Evolutionary conservation across 1,140 invertebrate species (phyloP).

Genomic region (Stratiolaelaps scimitus): DNA sequence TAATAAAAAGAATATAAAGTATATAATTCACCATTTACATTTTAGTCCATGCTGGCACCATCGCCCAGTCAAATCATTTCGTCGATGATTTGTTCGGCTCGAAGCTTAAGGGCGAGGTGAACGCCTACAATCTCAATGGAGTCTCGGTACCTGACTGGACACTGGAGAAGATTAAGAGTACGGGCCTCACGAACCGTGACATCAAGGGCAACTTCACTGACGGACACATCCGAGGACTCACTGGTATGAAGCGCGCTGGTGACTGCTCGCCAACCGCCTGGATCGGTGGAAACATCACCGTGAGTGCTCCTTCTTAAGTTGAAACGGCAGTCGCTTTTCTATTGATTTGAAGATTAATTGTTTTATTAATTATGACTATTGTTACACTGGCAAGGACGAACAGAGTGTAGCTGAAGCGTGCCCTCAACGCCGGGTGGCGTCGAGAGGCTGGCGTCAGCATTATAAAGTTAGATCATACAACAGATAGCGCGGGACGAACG

Average conservation of each 20-base stretch:
- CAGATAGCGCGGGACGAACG: no score
- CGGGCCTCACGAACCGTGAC: constrained; percentile 1
- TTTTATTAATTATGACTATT: no score
- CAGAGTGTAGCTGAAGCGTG: no score
- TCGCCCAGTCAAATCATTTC: constrained; percentile 25
- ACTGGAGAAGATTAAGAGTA: constrained; percentile 24
- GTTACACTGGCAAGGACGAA: no score
- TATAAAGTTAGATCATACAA: no score
- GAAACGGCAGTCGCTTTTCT: no score
- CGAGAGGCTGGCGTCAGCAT: no score
- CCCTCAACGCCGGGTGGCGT: no score
- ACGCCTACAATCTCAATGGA: constrained; percentile 1
- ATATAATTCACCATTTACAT: no score
- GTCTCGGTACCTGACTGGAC: background rate
- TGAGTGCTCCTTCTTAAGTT: no score
- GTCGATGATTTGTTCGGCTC: constrained; percentile 6
- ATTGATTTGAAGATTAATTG: no score
- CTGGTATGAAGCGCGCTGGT: constrained; percentile 5
- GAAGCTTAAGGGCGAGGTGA: background rate
- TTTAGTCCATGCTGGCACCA: background rate
- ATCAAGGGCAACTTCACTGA: constrained; percentile 24
- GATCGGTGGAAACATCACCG: constrained; percentile 27
- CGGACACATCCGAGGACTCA: background rate
- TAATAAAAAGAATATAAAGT: no score
- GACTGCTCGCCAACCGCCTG: constrained; percentile 18